These are phyloP conservation scores for Cantharis flavilabris DNA, from an alignment of 2,888 invertebrate genomes.

Conservation along the genomic window DNA sequence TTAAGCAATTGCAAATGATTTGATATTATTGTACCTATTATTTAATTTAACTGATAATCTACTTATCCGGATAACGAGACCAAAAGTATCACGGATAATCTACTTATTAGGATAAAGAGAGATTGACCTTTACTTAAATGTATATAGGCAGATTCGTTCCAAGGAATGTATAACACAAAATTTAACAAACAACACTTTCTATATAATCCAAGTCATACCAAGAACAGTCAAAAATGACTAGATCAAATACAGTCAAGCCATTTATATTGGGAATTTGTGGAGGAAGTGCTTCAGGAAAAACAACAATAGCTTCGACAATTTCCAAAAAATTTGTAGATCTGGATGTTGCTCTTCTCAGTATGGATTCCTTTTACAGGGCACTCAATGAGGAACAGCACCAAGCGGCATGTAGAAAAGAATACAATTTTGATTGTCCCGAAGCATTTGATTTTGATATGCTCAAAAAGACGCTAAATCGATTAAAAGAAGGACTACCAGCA, in stretches of 20 bases:
- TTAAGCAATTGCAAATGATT: no score
- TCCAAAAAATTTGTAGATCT: slow-evolving; percentile 93
- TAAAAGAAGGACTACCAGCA: slow-evolving; percentile 93
- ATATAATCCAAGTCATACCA: no score
- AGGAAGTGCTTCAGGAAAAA: slow-evolving; percentile 98
- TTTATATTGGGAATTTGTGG: slow-evolving; percentile 85
- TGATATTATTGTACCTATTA: no score
- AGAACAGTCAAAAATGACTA: no score
- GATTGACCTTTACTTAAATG: no score
- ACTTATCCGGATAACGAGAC: no score
- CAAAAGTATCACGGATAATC: no score
- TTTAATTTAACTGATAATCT: no score
- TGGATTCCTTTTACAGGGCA: slow-evolving; percentile 99
- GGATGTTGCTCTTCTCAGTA: slow-evolving; percentile 96
- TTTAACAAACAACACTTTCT: no score
- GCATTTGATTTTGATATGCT: slow-evolving; percentile 97
- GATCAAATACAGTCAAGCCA: neutral
- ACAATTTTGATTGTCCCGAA: slow-evolving; percentile 99
- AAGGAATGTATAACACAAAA: no score
- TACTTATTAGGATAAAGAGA: no score
- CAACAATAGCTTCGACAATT: slow-evolving; percentile 96
- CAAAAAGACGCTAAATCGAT: slow-evolving; percentile 77
- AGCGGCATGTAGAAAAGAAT: slow-evolving; percentile 83
- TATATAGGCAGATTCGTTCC: no score
- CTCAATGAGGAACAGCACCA: slow-evolving; percentile 91